Evolutionary conservation across 2,797 vertebrate genomes (phyloP).

Genomic region (Loriculus beryllinus): DNA sequence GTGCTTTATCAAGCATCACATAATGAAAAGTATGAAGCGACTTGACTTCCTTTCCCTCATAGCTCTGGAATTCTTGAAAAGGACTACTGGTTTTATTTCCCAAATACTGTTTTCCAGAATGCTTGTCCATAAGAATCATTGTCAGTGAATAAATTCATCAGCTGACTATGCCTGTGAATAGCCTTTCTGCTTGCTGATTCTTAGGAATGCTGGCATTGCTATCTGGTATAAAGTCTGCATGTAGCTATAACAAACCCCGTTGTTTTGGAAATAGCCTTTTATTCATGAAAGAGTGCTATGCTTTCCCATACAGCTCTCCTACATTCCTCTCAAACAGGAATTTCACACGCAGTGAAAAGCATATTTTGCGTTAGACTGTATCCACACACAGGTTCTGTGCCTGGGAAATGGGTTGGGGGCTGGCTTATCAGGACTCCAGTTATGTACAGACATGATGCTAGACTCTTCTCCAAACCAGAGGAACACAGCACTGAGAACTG

Average conservation of each 20-base stretch:
- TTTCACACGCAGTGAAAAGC: background rate
- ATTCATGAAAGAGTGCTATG: background rate
- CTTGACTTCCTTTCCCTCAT: background rate
- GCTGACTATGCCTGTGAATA: slow-evolving; percentile 14
- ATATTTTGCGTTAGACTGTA: background rate
- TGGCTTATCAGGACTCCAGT: rapidly evolving
- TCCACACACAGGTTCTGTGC: background rate
- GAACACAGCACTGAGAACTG: background rate
- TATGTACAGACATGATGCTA: background rate
- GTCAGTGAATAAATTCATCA: slow-evolving; percentile 40
- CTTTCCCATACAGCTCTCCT: background rate
- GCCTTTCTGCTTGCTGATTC: slow-evolving; percentile 23
- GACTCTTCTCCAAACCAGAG: background rate
- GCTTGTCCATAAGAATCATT: background rate
- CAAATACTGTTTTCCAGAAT: slow-evolving; percentile 13
- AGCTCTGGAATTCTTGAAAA: slow-evolving; percentile 12
- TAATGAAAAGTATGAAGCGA: slow-evolving; percentile 7
- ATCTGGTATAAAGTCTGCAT: background rate
- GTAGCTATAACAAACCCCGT: slow-evolving; percentile 28
- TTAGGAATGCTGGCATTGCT: slow-evolving; percentile 14
- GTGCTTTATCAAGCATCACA: slow-evolving; percentile 10
- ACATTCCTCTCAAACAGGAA: background rate
- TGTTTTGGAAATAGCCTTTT: slow-evolving; percentile 59
- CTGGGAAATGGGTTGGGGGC: background rate
- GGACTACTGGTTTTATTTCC: slow-evolving; percentile 32